phyloP scores from a whole-genome alignment of 2,888 invertebrate genomes.

The Mantis religiosa region DNA sequence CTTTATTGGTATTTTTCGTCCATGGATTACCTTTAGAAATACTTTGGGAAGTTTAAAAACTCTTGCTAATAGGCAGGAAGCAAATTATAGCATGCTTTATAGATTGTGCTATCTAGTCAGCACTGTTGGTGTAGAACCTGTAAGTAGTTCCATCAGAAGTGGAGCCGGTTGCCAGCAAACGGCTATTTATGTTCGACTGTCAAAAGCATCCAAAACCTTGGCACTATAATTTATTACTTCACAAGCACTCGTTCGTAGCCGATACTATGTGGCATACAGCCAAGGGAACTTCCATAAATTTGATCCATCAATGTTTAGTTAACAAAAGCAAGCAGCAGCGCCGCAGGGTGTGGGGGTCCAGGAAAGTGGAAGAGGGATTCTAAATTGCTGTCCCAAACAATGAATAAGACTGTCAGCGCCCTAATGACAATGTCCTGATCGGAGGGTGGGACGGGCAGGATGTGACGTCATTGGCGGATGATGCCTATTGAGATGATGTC shows the following conservation, averaged over 20 bases:
- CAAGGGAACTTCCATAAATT: neutral
- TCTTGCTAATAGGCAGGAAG: no score
- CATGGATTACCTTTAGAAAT: no score
- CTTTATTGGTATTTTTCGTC: no score
- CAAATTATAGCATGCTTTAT: no score
- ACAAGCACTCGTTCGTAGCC: neutral
- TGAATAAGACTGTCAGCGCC: neutral
- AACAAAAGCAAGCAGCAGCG: neutral
- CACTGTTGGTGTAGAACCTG: no score
- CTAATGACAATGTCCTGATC: neutral
- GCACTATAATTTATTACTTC: neutral
- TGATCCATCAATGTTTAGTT: neutral
- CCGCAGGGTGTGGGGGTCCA: neutral
- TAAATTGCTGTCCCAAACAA: neutral
- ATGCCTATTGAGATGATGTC: conserved; percentile 18
- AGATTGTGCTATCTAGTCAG: no score
- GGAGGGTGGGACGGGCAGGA: conserved; percentile 8
- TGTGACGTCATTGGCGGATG: conserved; percentile 26
- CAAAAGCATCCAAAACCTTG: neutral
- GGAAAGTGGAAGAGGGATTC: neutral
- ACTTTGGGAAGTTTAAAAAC: no score
- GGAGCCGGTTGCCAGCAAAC: no score
- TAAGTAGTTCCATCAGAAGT: no score
- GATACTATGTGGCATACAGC: neutral
- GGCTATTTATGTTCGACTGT: neutral